These are phyloP conservation scores for Protobothrops flavoviridis DNA, from an alignment of 2,113 vertebrate genomes.

Conservation along the genomic window DNA sequence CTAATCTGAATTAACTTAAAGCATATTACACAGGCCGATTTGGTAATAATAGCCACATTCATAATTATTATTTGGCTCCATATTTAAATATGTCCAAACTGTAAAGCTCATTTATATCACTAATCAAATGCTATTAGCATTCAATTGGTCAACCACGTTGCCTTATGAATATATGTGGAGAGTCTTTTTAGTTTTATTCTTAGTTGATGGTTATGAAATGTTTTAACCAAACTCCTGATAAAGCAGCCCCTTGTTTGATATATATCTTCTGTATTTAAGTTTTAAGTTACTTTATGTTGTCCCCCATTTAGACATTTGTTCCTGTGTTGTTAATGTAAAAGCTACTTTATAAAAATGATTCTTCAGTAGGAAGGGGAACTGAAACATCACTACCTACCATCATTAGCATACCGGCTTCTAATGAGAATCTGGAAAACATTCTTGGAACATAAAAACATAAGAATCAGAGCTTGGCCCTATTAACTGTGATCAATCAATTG, in stretches of 20 bases:
- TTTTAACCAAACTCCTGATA: not conserved
- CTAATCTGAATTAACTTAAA: slow-evolving; percentile 9
- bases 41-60: not conserved
- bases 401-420: not conserved
- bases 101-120: not conserved
- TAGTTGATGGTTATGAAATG: not conserved
- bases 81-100: not conserved
- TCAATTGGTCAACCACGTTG: not conserved
- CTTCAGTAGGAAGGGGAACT: not conserved
- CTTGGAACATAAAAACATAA: not conserved
- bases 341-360: not conserved
- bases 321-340: not conserved
- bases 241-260: not conserved
- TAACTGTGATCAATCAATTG: not conserved
- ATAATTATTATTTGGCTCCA: not conserved
- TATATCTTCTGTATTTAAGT: not conserved
- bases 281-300: not conserved
- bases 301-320: not conserved
- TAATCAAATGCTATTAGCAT: not conserved
- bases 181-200: not conserved
- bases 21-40: slow-evolving; percentile 34
- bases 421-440: not conserved
- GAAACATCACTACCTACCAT: not conserved
- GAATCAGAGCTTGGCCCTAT: not conserved
- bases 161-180: not conserved